phyloP scores from a whole-genome alignment of 1,140 invertebrate species.

The Drosophila trapezifrons region DNA sequence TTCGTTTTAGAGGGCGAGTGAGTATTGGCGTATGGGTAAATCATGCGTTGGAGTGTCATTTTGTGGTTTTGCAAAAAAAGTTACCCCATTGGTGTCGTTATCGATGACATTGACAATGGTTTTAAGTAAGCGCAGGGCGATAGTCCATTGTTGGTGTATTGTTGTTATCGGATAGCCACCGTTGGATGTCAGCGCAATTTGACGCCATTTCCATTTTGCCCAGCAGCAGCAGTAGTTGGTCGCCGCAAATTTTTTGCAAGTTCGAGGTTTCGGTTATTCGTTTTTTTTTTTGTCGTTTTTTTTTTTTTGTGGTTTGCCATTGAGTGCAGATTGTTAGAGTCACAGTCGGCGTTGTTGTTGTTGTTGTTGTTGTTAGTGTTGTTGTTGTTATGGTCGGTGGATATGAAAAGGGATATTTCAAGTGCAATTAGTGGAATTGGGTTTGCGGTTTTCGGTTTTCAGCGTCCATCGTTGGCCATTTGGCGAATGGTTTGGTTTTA shows the following conservation, averaged over 20 bases:
- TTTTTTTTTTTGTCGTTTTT: conserved; percentile 7
- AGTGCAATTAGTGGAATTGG: conserved; percentile 82
- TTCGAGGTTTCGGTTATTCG: conserved; percentile 40
- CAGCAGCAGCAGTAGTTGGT: conserved; percentile 25
- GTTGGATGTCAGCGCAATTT: conserved; percentile 83
- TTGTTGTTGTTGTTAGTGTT: too few relatives aligned
- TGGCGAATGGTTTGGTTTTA: conserved; percentile 29
- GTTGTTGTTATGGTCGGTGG: conserved; percentile 51
- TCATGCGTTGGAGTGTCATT: not conserved
- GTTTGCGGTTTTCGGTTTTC: conserved; percentile 67
- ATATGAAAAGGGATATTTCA: conserved; percentile 80
- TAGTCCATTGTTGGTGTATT: conserved; percentile 33
- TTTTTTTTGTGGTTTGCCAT: conserved; percentile 45
- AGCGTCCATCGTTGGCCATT: conserved; percentile 60
- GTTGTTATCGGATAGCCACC: conserved; percentile 36
- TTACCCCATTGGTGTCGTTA: conserved; percentile 44
- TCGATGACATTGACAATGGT: conserved; percentile 73
- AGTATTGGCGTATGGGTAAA: not conserved
- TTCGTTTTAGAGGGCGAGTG: not conserved
- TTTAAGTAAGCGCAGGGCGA: conserved; percentile 15
- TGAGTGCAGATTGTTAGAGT: conserved; percentile 49
- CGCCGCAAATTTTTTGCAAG: conserved; percentile 71
- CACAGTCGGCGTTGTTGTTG: conserved; percentile 40
- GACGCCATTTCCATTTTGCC: conserved; percentile 78
- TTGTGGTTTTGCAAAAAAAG: conserved; percentile 27